Base-by-base conservation (phyloP, 2,113 vertebrate genomes). In the Mungos mungo region DNA sequence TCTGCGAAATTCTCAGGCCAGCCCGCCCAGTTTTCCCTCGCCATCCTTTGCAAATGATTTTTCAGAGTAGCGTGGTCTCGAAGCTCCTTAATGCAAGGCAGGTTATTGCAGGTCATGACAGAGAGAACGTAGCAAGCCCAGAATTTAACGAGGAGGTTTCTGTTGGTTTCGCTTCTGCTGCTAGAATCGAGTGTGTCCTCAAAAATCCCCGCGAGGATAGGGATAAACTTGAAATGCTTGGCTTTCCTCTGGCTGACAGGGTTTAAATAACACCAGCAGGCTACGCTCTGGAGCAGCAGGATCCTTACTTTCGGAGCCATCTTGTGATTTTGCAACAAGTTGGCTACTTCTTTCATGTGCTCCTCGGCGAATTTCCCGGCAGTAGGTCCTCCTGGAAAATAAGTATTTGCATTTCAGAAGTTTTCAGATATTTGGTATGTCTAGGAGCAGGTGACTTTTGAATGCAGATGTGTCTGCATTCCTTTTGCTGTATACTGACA, bases 61-160 rank as follows among this genome's bases (percentile, higher is more conserved):
- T 68, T 97, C 3, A 95, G n/a, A 29, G 0, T 16, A 10, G 0
- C 0, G 35, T 8, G 18, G 5, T 74, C 82, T 41, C 47, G 81
- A 71, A 97, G 88, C 63, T 94, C 91, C 72, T 9, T 92, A 5
- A 96, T 52, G 19, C 31, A 60, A 11, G 88, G 31, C 13, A 57
- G 10, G 38, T 41, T 98, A n/a, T 96, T 98, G 90, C 81, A 99
- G 3, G 91, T 96, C 47, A 99, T 85, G 93, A 93, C 54, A 54
- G 96, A 97, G 41, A 98, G 97, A 23, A 95, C 63, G 38, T 98
- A 98, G 71, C 97, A 98, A 54, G 84, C 60, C 90, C 95, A 98
- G n/a, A 97, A 98, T 13, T 98, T 98, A 33, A 97, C 47, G 0
- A 90, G 81, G 71, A 79, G 83, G 50, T 14, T 10, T 19, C 2